Percentiles rank a stretch among this genome's conserved stretches.
phyloP scores from a whole-genome alignment of 2,113 vertebrate species.

The Coregonus clupeaformis region DNA sequence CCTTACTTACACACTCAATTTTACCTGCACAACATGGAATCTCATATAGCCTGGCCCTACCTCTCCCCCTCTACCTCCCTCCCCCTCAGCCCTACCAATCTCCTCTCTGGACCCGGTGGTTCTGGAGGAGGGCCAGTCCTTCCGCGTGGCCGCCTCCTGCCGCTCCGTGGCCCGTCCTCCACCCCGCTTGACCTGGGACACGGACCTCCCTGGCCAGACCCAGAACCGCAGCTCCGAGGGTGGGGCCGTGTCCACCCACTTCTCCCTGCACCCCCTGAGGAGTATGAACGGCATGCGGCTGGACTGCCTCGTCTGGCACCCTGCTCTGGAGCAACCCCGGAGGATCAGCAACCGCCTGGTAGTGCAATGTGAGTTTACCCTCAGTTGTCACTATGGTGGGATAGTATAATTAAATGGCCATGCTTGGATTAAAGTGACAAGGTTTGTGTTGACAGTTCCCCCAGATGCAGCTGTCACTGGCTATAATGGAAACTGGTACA shows the following conservation, averaged over 20 bases:
- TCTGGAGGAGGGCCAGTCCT: conserved; percentile 79
- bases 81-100: conserved; percentile 64
- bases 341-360: conserved; percentile 76
- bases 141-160: conserved; percentile 79
- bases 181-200: conserved; percentile 84
- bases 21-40: neutral
- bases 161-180: conserved; percentile 79
- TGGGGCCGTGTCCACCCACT: conserved; percentile 77
- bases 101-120: conserved; percentile 59
- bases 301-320: conserved; percentile 86
- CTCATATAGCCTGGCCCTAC: neutral
- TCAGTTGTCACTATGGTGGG: neutral
- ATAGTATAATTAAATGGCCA: neutral
- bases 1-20: neutral
- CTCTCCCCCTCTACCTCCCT: neutral
- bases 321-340: conserved; percentile 74
- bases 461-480: conserved; percentile 77
- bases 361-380: conserved; percentile 81
- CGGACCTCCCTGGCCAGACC: conserved; percentile 72
- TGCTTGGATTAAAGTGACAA: neutral
- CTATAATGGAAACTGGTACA: conserved; percentile 67
- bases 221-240: conserved; percentile 68
- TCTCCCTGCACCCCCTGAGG: conserved; percentile 82
- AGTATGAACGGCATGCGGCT: conserved; percentile 83
- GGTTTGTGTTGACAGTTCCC: conserved; percentile 73